Conservation (phyloP, 2,113 vertebrate genomes). For the Mixornis gularis region DNA sequence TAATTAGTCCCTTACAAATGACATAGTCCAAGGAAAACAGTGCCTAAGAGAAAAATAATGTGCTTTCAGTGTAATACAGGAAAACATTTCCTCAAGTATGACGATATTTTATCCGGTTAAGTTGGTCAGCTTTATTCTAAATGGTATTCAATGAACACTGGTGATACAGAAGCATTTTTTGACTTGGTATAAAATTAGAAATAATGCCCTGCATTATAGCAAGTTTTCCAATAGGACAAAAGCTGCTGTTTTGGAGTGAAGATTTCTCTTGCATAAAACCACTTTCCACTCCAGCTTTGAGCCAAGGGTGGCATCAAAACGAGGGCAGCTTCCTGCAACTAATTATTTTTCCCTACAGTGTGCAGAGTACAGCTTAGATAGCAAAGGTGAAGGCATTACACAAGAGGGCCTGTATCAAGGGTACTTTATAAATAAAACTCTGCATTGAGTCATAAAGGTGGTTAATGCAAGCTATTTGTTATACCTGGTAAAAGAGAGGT, state of each 20-base stretch:
- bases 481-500: neutral
- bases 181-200: neutral
- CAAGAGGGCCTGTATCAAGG: neutral
- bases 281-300: neutral
- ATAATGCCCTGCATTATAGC: neutral
- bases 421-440: neutral
- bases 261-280: neutral
- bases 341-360: neutral
- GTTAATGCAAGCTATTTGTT: neutral
- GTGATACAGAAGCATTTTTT: neutral
- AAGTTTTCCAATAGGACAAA: neutral
- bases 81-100: neutral
- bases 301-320: neutral
- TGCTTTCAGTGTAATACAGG: neutral
- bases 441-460: neutral
- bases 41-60: constrained; percentile 22
- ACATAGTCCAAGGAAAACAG: constrained; percentile 31
- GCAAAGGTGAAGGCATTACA: neutral
- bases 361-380: neutral
- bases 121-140: neutral
- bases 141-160: neutral
- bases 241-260: neutral
- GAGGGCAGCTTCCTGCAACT: neutral
- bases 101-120: neutral
- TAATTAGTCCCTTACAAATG: constrained; percentile 12